Base-by-base conservation (phyloP, 2,888 invertebrate genomes). In the Apamea anceps region DNA sequence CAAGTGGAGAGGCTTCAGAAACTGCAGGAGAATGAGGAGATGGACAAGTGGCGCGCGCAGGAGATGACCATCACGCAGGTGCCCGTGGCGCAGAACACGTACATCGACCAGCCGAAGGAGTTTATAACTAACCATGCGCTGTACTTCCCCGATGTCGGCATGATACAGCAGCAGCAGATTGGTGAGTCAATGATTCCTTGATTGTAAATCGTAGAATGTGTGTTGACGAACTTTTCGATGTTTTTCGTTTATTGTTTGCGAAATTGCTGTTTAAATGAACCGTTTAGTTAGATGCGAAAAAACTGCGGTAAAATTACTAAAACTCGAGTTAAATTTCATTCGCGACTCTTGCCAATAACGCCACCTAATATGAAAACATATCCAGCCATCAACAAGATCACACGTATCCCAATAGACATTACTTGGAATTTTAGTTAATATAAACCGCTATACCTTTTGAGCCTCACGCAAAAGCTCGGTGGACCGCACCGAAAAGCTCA, bases 1-100 rank as follows among this genome's bases (percentile, higher is more conserved):
- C 96, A 95, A 86, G 95, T 95, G 10, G 96, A 96, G 84, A 88
- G 96, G 28, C 85, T 96, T 86, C 95, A 96, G 89, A 95, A 95
- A 80, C 86, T 93, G 37, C 93, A 94, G 71, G 94, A 94, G 21
- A 90, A 18, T 80, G 92, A 88, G 45, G 90, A 85, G 51, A 88
- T 87, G 77, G 90, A 87, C 48, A 91, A 90, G 81, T 94, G 90
- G 92, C 90, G 85, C 0, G 70, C 76, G 1, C 90, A 92, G 48
- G 91, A 91, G 71, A 83, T 90, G 74, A 85, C 83, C 0, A 85
- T 89, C 54, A 80, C 84, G 25, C 93, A 89, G 85, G 84, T 86
- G 82, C 91, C 93, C 7, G 88, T 92, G 0, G 87, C 93, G 57
- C 95, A 94, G 75, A 89, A 94, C 18, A 91, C 95, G 0, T 96